A percentile compares a stretch with the other conserved stretches of the same genome.
These are phyloP conservation scores for Eurystomus gularis DNA, from an alignment of 2,113 vertebrate genomes.

Conservation along the genomic window DNA sequence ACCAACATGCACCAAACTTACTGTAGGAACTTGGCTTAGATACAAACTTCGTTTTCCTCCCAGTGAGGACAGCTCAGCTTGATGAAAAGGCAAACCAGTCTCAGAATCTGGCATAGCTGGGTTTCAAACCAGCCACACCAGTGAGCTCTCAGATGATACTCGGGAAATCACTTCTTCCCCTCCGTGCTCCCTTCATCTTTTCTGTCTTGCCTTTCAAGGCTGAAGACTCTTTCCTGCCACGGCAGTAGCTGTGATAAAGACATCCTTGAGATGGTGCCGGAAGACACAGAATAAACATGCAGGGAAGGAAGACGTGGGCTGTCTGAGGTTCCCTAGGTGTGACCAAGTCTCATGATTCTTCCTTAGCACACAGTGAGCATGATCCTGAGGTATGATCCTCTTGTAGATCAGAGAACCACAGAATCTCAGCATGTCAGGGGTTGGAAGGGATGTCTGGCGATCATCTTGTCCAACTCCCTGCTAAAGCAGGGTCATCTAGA, in stretches of 20 bases:
- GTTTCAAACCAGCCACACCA: background rate
- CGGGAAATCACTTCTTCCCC: background rate
- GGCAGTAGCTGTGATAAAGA: background rate
- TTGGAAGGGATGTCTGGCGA: background rate
- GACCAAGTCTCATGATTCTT: accelerated
- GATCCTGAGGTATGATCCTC: background rate
- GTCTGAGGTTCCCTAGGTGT: background rate
- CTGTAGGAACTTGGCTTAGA: background rate
- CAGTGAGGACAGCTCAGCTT: background rate
- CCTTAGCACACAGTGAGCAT: background rate
- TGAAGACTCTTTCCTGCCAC: background rate
- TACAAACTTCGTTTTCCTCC: background rate
- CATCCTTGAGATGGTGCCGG: background rate
- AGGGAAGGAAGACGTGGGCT: background rate
- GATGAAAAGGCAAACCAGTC: background rate
- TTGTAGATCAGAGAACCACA: background rate
- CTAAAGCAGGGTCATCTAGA: background rate
- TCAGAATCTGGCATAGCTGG: background rate
- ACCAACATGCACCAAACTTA: background rate
- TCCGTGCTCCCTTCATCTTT: accelerated
- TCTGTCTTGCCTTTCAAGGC: background rate
- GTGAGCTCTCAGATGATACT: background rate
- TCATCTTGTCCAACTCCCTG: background rate
- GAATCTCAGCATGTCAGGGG: too few relatives aligned
- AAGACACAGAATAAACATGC: background rate